These are phyloP conservation scores for Capromys pilorides DNA, from an alignment of 2,797 vertebrate genomes.

Conservation along the genomic window DNA sequence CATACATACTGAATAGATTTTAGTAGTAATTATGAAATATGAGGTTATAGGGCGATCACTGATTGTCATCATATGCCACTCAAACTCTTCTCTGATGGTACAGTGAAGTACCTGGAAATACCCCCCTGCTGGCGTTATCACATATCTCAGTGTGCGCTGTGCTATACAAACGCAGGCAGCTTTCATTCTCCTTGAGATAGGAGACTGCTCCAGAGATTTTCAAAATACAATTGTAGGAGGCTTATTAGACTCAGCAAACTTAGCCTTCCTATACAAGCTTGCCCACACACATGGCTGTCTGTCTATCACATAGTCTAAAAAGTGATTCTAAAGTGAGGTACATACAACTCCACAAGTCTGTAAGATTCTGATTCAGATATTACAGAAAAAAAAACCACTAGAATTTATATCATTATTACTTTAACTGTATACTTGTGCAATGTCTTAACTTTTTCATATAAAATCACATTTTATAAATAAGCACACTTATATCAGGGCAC, in stretches of 20 bases:
- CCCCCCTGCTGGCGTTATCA: not conserved
- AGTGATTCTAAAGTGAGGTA: not conserved
- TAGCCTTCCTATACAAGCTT: not conserved
- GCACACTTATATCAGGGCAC: conserved; percentile 14
- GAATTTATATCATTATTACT: not conserved
- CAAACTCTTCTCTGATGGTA: conserved; percentile 53
- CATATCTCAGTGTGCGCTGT: not conserved
- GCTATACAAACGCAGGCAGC: not conserved
- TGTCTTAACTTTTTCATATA: not conserved
- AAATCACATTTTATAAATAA: conserved; percentile 18
- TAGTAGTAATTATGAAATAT: conserved; percentile 74
- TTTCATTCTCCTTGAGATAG: conserved; percentile 4
- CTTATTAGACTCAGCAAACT: not conserved
- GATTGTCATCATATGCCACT: conserved; percentile 71
- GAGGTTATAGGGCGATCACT: conserved; percentile 41
- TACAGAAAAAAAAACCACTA: conserved; percentile 40
- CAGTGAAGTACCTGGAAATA: conserved; percentile 22
- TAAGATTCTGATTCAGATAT: conserved; percentile 3
- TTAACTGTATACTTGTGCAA: conserved; percentile 23
- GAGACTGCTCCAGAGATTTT: not conserved
- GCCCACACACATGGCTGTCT: not conserved
- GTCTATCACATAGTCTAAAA: not conserved
- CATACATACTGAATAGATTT: conserved; percentile 70
- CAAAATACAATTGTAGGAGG: not conserved
- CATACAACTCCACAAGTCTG: not conserved